These are phyloP conservation scores for Pectinophora gossypiella DNA, from an alignment of 1,140 invertebrate species.

Conservation along the genomic window DNA sequence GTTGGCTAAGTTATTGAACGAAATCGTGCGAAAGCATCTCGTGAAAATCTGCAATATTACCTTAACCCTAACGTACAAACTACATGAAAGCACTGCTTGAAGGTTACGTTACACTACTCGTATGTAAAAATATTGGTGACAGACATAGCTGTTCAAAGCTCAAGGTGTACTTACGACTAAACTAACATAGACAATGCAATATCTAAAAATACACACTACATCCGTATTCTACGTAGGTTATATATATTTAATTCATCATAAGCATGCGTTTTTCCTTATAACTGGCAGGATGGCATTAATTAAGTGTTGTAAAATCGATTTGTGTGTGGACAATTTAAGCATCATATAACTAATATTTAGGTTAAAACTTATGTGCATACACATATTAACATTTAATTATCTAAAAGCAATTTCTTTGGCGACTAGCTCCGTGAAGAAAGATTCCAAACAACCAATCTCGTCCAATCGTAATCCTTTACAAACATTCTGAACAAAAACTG, in stretches of 20 bases:
- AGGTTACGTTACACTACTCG: conserved; percentile 39
- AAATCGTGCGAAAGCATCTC: not conserved
- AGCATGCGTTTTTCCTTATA: conserved; percentile 69
- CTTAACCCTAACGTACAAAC: conserved; percentile 23
- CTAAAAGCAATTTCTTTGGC: conserved; percentile 66
- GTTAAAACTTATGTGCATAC: conserved; percentile 63
- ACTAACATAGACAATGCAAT: conserved; percentile 72
- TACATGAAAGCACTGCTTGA: conserved; percentile 47
- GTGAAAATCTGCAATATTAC: not conserved
- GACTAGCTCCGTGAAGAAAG: conserved; percentile 71
- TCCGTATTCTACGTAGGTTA: conserved; percentile 68
- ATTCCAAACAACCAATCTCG: conserved; percentile 60
- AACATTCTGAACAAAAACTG: not conserved
- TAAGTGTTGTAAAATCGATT: conserved; percentile 69
- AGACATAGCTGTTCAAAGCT: conserved; percentile 64
- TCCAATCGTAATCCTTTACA: not conserved
- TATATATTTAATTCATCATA: conserved; percentile 69
- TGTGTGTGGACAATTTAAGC: conserved; percentile 72
- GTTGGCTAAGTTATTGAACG: not conserved
- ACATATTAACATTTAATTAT: conserved; percentile 64
- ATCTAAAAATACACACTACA: conserved; percentile 73
- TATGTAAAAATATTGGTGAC: conserved; percentile 63
- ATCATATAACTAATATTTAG: conserved; percentile 59
- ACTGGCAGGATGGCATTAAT: conserved; percentile 68
- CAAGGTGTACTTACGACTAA: conserved; percentile 59